Evolutionary conservation across 1,140 invertebrate species (phyloP), one percentile per base, ranked within the genome.

Genomic region (Drusus annulatus): DNA sequence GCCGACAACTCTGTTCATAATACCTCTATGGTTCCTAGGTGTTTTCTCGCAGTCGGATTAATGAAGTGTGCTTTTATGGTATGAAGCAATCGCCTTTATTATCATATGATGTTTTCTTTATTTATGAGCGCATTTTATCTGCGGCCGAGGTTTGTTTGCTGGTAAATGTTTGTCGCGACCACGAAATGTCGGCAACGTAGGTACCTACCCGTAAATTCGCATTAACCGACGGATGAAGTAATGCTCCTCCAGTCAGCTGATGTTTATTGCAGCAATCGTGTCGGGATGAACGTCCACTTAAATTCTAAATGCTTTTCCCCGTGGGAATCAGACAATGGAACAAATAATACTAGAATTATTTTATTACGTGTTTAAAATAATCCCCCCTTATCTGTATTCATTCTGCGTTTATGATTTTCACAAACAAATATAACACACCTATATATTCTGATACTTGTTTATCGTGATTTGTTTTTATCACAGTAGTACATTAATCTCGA

Each of bases 191-290:
- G n/a, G n/a, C n/a, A n/a, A n/a, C n/a, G n/a, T n/a, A n/a, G n/a
- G n/a, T n/a, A n/a, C n/a, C n/a, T n/a, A n/a, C n/a, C n/a, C 17
- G 25, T 69, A 36, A 69, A 17, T 36, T 19, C n/a, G 56, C 17
- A 17, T 60, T 60, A 60, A 19, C 56, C 19, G 31, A 58, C 62
- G 19, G 28, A 76, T 76, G 36, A 58, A 76, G 25, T 56, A 50
- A 1, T 10, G 19, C 54, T 10, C 54, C 54, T 5, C 7, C 56
- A 45, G 36, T 45, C 10, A 36, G 56, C 19, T 45, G 8, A 36
- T 17, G 17, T 58, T 58, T 58, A 58, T 58, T 58, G n/a, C 54
- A n/a, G 8, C 54, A 8, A 60, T 60, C 23, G 15, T 60, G 23
- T 21, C 17, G 15, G 23, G 56, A 8, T 60, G 23, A 15, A 60